phyloP scores from a whole-genome alignment of 2,888 invertebrate genomes.

The Drosophila fulvimacula region DNA sequence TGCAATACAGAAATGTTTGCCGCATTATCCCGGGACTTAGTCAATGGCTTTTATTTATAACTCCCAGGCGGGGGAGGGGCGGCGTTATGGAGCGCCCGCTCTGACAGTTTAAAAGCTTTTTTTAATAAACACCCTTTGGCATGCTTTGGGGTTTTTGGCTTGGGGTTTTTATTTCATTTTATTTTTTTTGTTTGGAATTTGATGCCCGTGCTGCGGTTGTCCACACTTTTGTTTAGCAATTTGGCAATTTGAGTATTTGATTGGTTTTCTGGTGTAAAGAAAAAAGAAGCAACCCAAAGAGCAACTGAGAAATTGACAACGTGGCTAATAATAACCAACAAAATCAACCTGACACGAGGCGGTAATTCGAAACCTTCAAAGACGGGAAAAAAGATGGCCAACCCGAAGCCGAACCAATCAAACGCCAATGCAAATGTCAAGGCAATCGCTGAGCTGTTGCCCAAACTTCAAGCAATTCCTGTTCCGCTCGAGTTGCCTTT shows the following conservation, averaged over 20 bases:
- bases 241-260: slow-evolving; percentile 66
- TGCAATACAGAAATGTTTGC: slow-evolving; percentile 39
- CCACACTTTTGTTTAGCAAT: slow-evolving; percentile 52
- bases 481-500: not conserved
- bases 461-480: not conserved
- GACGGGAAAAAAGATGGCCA: slow-evolving; percentile 17
- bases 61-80: slow-evolving; percentile 2
- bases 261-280: slow-evolving; percentile 65
- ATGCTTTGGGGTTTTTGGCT: slow-evolving; percentile 17
- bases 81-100: slow-evolving; percentile 38
- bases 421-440: slow-evolving; percentile 20
- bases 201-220: slow-evolving; percentile 26
- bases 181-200: slow-evolving; percentile 18
- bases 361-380: slow-evolving; percentile 1
- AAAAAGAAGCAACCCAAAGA: not conserved
- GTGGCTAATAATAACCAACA: slow-evolving; percentile 30
- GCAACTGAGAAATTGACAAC: slow-evolving; percentile 22
- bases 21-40: slow-evolving; percentile 59
- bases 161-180: slow-evolving; percentile 15
- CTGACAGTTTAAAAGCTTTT: slow-evolving; percentile 80
- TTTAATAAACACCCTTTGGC: slow-evolving; percentile 67
- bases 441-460: slow-evolving; percentile 3
- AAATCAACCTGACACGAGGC: slow-evolving; percentile 21
- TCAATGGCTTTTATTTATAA: slow-evolving; percentile 72
- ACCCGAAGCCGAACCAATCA: slow-evolving; percentile 17